phyloP scores from a whole-genome alignment of 1,140 invertebrate species.

The Drosophila pachea region DNA sequence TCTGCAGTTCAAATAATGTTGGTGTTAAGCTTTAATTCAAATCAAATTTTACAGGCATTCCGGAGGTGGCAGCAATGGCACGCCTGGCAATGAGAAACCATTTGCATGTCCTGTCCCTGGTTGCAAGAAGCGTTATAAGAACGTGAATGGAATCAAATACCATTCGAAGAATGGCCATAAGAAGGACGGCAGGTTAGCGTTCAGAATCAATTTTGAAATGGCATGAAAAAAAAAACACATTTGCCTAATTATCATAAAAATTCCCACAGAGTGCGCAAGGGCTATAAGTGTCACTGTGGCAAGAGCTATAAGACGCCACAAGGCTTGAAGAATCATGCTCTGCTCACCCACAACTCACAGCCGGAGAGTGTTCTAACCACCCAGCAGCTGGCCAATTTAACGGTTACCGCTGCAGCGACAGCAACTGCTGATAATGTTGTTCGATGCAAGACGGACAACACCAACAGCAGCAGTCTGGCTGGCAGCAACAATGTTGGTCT shows the following conservation, averaged over 20 bases:
- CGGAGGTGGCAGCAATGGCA: slow-evolving; percentile 74
- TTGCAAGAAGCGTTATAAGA: slow-evolving; percentile 92
- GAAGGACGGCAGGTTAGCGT: slow-evolving; percentile 87
- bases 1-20: background rate
- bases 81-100: slow-evolving; percentile 84
- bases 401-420: slow-evolving; percentile 22
- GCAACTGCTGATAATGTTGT: slow-evolving; percentile 15
- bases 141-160: slow-evolving; percentile 93
- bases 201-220: background rate
- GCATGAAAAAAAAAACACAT: slow-evolving; percentile 24
- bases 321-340: slow-evolving; percentile 86
- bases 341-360: slow-evolving; percentile 81
- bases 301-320: slow-evolving; percentile 90
- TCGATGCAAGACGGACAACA: slow-evolving; percentile 20
- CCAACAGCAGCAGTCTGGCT: slow-evolving; percentile 18
- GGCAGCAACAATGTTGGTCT: slow-evolving; percentile 25
- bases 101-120: slow-evolving; percentile 90
- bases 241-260: slow-evolving; percentile 15
- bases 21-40: background rate
- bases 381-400: slow-evolving; percentile 56
- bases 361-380: slow-evolving; percentile 68
- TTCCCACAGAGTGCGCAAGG: slow-evolving; percentile 84
- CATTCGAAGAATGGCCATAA: slow-evolving; percentile 92
- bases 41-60: slow-evolving; percentile 62
- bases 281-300: slow-evolving; percentile 89